Conservation (phyloP, 2,113 vertebrate species). For the Etheostoma spectabile region DNA sequence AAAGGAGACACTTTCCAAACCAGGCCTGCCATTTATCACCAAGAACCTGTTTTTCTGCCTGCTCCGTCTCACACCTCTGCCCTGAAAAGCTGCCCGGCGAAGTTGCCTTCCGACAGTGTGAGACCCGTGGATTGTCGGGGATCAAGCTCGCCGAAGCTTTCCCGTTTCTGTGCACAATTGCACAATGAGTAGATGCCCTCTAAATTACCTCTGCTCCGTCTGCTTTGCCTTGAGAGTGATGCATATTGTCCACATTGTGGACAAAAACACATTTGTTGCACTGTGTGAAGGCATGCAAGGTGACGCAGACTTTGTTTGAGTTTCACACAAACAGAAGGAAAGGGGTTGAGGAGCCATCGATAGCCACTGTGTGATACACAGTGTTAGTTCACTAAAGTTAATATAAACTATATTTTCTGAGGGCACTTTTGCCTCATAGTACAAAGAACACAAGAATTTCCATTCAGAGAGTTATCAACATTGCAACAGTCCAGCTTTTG, state of each 20-base stretch:
- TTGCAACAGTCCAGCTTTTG: conserved; percentile 44
- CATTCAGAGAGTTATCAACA: conserved; percentile 51
- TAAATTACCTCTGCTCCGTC: conserved; percentile 40
- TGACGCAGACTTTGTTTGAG: conserved; percentile 66
- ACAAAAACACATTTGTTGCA: conserved; percentile 25
- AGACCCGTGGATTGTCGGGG: conserved; percentile 12
- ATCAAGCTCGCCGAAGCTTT: background rate
- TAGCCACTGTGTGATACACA: conserved; percentile 9
- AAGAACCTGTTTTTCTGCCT: conserved; percentile 75
- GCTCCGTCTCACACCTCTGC: conserved; percentile 53
- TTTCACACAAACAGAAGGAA: conserved; percentile 67
- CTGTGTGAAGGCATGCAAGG: conserved; percentile 60
- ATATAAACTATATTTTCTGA: conserved; percentile 37
- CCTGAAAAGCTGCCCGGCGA: conserved; percentile 22
- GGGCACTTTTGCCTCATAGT: background rate
- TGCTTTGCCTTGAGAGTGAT: conserved; percentile 10
- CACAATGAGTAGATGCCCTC: conserved; percentile 34
- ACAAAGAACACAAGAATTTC: conserved; percentile 46
- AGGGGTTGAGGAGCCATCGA: conserved; percentile 1
- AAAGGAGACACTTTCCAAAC: conserved; percentile 79
- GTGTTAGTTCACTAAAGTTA: conserved; percentile 18
- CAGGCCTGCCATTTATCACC: conserved; percentile 69
- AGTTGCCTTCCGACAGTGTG: conserved; percentile 20
- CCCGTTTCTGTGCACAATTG: background rate
- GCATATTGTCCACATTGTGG: conserved; percentile 39